Conservation (phyloP, 2,797 vertebrate species). For the Acanthurus tractus region DNA sequence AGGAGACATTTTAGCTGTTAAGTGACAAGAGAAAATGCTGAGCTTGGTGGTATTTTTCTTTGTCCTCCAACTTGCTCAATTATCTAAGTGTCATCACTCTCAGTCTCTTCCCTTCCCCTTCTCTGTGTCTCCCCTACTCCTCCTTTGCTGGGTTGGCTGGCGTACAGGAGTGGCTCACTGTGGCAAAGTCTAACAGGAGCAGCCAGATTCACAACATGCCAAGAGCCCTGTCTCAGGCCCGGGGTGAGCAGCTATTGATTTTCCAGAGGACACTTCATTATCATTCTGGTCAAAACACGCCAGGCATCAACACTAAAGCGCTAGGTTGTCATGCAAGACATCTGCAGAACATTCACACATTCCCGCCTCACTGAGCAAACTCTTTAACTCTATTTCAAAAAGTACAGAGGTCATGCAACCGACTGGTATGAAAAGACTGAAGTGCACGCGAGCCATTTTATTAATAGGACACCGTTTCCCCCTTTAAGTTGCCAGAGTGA, state of each 20-base stretch:
- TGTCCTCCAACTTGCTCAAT: conserved; percentile 76
- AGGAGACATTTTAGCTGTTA: conserved; percentile 53
- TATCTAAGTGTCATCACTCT: conserved; percentile 73
- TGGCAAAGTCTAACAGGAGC: conserved; percentile 65
- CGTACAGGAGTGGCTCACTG: conserved; percentile 66
- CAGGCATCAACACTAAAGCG: conserved; percentile 54
- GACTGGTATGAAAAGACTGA: background rate
- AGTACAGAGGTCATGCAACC: background rate
- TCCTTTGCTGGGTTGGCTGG: conserved; percentile 56
- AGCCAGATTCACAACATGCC: conserved; percentile 79
- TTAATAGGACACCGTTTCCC: background rate
- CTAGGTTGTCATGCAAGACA: conserved; percentile 53
- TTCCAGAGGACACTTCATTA: conserved; percentile 78
- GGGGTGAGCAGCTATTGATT: conserved; percentile 75
- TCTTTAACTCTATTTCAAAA: conserved; percentile 15
- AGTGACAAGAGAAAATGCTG: conserved; percentile 70
- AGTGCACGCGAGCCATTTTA: background rate
- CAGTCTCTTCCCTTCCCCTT: conserved; percentile 43
- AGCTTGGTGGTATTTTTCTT: conserved; percentile 64
- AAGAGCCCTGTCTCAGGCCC: conserved; percentile 66
- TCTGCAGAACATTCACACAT: conserved; percentile 41
- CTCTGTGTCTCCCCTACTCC: background rate
- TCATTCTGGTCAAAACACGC: conserved; percentile 73
- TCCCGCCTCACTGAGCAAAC: conserved; percentile 2
- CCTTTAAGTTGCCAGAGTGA: background rate